A percentile compares a stretch with the other conserved stretches of the same genome.
phyloP scores from a whole-genome alignment of 2,888 invertebrate species.

The Hydraecia micacea region DNA sequence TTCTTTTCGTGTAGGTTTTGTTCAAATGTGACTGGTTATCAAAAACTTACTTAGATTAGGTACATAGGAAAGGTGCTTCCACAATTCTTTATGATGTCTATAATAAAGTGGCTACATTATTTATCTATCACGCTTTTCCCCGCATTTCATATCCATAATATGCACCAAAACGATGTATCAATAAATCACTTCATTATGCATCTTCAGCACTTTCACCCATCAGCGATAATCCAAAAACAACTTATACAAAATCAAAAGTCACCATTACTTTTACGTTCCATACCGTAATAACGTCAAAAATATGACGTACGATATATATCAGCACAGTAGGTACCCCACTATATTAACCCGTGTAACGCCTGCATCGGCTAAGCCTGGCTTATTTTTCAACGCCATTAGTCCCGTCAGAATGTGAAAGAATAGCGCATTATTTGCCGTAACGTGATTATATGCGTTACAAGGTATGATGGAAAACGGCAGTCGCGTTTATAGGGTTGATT shows the following conservation, averaged over 20 bases:
- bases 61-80: neutral
- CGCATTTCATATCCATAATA: neutral
- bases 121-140: neutral
- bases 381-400: slow-evolving; percentile 79
- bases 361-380: slow-evolving; percentile 76
- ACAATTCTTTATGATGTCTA: neutral
- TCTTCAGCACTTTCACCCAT: slow-evolving; percentile 48
- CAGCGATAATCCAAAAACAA: slow-evolving; percentile 54
- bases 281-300: slow-evolving; percentile 71
- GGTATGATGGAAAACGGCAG: slow-evolving; percentile 62
- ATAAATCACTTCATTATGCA: slow-evolving; percentile 38
- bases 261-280: slow-evolving; percentile 67
- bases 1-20: neutral
- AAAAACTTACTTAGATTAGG: neutral
- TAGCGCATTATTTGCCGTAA: slow-evolving; percentile 74
- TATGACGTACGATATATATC: slow-evolving; percentile 76
- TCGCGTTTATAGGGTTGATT: slow-evolving; percentile 56
- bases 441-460: slow-evolving; percentile 70
- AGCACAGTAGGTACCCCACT: slow-evolving; percentile 72
- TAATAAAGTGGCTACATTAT: neutral
- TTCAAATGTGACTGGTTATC: neutral
- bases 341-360: slow-evolving; percentile 69
- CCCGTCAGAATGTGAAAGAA: slow-evolving; percentile 76
- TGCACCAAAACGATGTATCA: neutral
- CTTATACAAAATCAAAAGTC: slow-evolving; percentile 69